Percentiles rank a stretch among this genome's conserved stretches.
Conservation (phyloP, 2,113 vertebrate genomes). For the Dasypus novemcinctus region DNA sequence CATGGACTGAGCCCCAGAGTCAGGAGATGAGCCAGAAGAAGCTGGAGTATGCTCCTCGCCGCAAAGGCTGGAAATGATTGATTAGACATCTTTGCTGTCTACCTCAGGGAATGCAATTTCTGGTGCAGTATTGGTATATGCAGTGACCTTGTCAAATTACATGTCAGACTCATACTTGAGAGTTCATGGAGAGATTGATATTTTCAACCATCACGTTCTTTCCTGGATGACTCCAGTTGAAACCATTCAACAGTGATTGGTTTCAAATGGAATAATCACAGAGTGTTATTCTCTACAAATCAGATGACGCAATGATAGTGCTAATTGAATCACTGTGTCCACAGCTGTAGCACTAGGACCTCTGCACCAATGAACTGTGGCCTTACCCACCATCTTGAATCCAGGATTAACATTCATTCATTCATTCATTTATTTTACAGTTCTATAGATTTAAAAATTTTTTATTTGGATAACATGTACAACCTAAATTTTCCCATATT, state of each 20-base stretch:
- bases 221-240: conserved; percentile 87
- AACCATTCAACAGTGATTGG: conserved; percentile 82
- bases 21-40: conserved; percentile 87
- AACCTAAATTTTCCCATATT: too few species aligned
- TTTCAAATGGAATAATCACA: not conserved
- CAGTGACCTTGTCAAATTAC: conserved; percentile 87
- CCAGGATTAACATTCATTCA: not conserved
- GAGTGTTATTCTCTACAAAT: conserved; percentile 88
- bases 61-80: conserved; percentile 88
- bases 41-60: conserved; percentile 87
- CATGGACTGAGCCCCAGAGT: conserved; percentile 87
- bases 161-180: conserved; percentile 88
- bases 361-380: conserved; percentile 82
- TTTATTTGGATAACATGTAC: too few species aligned
- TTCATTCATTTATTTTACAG: too few species aligned
- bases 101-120: conserved; percentile 87
- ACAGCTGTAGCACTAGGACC: conserved; percentile 84
- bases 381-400: conserved; percentile 85
- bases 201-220: conserved; percentile 86
- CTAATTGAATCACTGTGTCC: conserved; percentile 86
- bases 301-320: conserved; percentile 79
- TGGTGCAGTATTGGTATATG: conserved; percentile 83
- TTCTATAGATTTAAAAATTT: too few species aligned
- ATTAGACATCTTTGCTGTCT: conserved; percentile 90
- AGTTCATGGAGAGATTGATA: conserved; percentile 88